Evolutionary conservation across 2,888 invertebrate genomes (phyloP), one percentile per base, ranked within the genome.

Genomic region (Monochamus alternatus): DNA sequence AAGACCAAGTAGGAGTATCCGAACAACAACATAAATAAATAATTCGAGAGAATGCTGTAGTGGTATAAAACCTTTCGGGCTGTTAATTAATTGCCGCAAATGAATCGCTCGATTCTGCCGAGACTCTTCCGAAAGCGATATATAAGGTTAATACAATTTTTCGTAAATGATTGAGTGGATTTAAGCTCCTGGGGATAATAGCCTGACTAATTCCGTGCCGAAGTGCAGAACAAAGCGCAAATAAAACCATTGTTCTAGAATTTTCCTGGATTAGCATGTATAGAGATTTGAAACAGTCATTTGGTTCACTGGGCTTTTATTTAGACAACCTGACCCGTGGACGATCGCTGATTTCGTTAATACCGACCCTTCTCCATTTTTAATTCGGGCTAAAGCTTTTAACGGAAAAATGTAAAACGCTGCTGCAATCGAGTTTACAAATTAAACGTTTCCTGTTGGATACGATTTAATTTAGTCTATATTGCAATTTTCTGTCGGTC

Each of bases 211-310:
- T 84, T 84, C 82, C 78, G 75, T 60, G 78, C 80, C 83, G 80
- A 81, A 77, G 79, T 81, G 78, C 80, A 80, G 82, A 81, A 84
- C 82, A 83, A 81, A 82, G 83, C 84, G 82, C 81, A 82, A 86
- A 86, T 86, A 84, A 84, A 85, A 85, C 84, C 85, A 86, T 86
- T 86, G 85, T 86, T 83, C 85, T 83, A 84, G 86, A 86, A 84
- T 86, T 86, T 86, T 84, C 82, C 82, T 77, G 85, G 85, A 86
- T 87, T 86, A 86, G 84, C 84, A 82, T 84, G 84, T 82, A 85
- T 83, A 80, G 82, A 82, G 84, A 85, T 84, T 85, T 82, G 83
- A 82, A 84, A 85, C 83, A 84, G 83, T 84, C 82, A 81, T 80
- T 81, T 82, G 84, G 84, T 83, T 83, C 85, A 81, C 75, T 80